These are phyloP conservation scores for Fregetta grallaria DNA, from an alignment of 2,113 vertebrate genomes.

Conservation along the genomic window DNA sequence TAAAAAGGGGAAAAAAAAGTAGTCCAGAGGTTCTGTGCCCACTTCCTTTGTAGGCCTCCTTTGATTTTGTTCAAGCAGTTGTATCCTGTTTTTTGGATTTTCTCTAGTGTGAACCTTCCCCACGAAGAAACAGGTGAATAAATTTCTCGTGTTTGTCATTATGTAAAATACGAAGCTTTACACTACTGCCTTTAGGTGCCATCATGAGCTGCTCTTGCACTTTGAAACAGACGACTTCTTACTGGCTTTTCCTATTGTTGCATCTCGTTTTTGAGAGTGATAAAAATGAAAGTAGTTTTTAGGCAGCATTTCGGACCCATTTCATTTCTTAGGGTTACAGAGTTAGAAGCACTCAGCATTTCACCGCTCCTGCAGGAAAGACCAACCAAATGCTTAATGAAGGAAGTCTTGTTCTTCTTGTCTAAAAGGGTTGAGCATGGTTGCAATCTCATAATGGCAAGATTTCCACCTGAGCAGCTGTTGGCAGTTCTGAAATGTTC, in stretches of 20 bases:
- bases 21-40: background rate
- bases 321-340: fast-evolving
- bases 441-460: background rate
- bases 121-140: background rate
- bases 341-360: background rate
- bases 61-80: slow-evolving; percentile 12
- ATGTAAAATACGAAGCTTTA: background rate
- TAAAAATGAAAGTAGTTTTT: background rate
- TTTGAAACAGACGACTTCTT: background rate
- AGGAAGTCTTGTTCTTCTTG: background rate
- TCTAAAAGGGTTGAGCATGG: background rate
- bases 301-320: background rate
- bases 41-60: background rate
- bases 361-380: background rate
- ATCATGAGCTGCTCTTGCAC: background rate
- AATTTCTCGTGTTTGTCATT: background rate
- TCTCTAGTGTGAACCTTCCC: background rate
- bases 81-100: background rate
- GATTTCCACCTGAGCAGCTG: background rate
- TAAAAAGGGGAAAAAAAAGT: background rate
- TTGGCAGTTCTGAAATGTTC: background rate
- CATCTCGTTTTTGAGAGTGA: background rate
- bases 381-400: background rate
- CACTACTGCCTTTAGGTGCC: background rate
- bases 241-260: background rate